Evolutionary conservation across 2,113 vertebrate genomes (phyloP).

Genomic region (Petrocephalus zakoni): DNA sequence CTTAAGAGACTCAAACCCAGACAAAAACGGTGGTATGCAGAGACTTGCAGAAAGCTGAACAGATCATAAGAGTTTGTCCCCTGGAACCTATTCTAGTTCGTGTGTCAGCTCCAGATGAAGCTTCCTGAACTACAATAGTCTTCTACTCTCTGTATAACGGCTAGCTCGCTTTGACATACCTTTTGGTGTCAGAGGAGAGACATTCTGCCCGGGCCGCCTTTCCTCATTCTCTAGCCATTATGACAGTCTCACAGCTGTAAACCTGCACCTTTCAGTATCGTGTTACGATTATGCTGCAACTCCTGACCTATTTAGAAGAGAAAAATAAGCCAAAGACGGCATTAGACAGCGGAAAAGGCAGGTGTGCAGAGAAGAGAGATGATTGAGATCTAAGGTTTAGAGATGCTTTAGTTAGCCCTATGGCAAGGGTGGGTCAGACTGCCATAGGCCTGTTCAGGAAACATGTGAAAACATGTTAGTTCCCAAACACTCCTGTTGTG

Average conservation of each 20-base stretch:
- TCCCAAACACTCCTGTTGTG: conserved; percentile 46
- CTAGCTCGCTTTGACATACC: neutral
- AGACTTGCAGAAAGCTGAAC: neutral
- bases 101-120: neutral
- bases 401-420: conserved; percentile 2
- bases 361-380: conserved; percentile 27
- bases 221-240: conserved; percentile 1
- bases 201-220: neutral
- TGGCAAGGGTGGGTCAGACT: conserved; percentile 44
- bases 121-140: neutral
- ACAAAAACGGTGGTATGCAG: neutral
- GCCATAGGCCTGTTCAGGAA: conserved; percentile 47
- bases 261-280: conserved; percentile 49
- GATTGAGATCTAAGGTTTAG: conserved; percentile 11
- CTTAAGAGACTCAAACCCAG: neutral
- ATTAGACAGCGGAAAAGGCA: conserved; percentile 37
- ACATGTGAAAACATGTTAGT: conserved; percentile 55
- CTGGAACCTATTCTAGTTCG: neutral
- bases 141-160: neutral
- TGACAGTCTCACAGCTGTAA: conserved; percentile 45
- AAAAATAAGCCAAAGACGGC: conserved; percentile 11
- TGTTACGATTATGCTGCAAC: conserved; percentile 47
- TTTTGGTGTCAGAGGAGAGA: neutral
- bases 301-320: conserved; percentile 42
- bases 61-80: neutral